Conservation (phyloP, 2,113 vertebrate species). For the Zosterops lateralis region DNA sequence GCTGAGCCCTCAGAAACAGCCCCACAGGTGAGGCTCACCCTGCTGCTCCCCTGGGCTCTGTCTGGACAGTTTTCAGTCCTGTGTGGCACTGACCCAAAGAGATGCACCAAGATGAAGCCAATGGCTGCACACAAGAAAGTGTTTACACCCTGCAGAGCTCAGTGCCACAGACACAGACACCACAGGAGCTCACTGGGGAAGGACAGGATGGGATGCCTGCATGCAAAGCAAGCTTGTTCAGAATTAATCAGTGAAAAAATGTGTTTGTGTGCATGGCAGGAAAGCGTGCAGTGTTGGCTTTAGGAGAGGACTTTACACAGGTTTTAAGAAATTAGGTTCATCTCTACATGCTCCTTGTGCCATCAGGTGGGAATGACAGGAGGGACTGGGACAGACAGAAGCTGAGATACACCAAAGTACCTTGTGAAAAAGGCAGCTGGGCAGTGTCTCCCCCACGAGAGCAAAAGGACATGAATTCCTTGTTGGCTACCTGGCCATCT, state of each 20-base stretch:
- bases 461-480: not conserved
- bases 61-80: not conserved
- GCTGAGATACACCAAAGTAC: not conserved
- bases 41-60: not conserved
- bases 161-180: not conserved
- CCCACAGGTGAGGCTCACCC: not conserved
- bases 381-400: not conserved
- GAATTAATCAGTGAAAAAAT: not conserved
- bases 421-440: not conserved
- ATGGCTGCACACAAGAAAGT: not conserved
- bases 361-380: not conserved
- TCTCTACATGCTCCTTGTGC: not conserved
- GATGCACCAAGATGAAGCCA: not conserved
- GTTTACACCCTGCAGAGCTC: not conserved
- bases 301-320: not conserved
- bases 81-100: not conserved
- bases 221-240: not conserved
- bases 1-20: not conserved
- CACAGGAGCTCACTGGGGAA: not conserved
- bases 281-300: not conserved
- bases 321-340: not conserved
- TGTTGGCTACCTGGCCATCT: rapidly evolving
- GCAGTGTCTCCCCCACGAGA: not conserved
- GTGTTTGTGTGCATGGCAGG: not conserved
- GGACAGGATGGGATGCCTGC: not conserved